Evolutionary conservation across 1,140 invertebrate species (phyloP).

Genomic region (Bombus difficillimus): DNA sequence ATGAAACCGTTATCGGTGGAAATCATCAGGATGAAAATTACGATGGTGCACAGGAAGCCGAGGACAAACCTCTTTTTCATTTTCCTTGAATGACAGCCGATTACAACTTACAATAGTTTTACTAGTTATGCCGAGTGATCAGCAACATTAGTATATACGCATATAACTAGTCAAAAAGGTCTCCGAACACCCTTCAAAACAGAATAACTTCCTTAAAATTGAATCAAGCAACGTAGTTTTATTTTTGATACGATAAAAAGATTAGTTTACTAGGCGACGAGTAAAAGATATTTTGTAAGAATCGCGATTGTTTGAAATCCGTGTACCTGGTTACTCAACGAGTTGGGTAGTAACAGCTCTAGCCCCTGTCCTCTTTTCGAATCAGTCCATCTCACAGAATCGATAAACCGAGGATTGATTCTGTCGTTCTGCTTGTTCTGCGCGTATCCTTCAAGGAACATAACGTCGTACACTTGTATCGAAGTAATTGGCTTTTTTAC

Average conservation of each 20-base stretch:
- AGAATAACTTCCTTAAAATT: no score
- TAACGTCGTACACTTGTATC: not conserved
- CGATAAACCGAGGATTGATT: not conserved
- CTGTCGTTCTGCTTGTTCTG: not conserved
- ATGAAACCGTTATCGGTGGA: slow-evolving; percentile 64
- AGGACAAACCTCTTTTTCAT: slow-evolving; percentile 70
- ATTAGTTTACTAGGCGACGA: no score
- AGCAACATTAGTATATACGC: not conserved
- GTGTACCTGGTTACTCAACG: no score
- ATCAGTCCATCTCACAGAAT: not conserved
- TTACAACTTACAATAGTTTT: not conserved
- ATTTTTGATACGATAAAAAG: no score
- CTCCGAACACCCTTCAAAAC: no score
- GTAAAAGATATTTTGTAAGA: no score
- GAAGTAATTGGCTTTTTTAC: not conserved
- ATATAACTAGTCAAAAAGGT: not conserved
- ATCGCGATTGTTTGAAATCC: no score
- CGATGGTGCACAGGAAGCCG: slow-evolving; percentile 55
- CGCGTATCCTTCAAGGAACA: not conserved
- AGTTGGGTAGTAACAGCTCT: no score
- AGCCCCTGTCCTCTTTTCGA: no score
- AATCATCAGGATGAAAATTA: slow-evolving; percentile 68
- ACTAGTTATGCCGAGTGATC: not conserved
- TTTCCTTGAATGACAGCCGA: not conserved
- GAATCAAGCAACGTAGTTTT: no score